Evolutionary conservation across 1,140 invertebrate species (phyloP).

Genomic region (Lepidurus apus): DNA sequence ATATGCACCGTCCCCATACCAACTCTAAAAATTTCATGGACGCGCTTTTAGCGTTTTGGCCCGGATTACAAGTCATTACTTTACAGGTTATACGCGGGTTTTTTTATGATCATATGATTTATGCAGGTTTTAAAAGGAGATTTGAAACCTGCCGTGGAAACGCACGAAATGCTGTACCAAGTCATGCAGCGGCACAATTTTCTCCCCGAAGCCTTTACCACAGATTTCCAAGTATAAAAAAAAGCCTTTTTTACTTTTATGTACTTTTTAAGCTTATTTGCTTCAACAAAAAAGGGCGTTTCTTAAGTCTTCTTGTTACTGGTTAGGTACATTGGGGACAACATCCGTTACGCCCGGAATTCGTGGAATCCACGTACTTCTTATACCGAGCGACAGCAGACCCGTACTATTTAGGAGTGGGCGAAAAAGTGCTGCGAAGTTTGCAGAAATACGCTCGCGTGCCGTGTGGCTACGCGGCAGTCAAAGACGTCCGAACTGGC

Average conservation of each 20-base stretch:
- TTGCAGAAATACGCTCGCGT: slow-evolving; percentile 85
- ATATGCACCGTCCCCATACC: slow-evolving; percentile 94
- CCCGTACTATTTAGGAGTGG: slow-evolving; percentile 91
- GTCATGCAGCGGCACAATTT: slow-evolving; percentile 88
- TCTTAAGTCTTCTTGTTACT: neutral
- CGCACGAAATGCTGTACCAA: slow-evolving; percentile 94
- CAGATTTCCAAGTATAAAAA: slow-evolving; percentile 74
- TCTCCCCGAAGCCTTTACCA: slow-evolving; percentile 94
- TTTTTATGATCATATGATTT: slow-evolving; percentile 31
- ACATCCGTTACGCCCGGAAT: slow-evolving; percentile 93
- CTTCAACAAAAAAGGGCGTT: neutral
- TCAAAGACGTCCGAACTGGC: slow-evolving; percentile 88
- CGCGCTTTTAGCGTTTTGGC: slow-evolving; percentile 94
- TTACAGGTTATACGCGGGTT: neutral
- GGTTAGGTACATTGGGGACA: slow-evolving; percentile 91
- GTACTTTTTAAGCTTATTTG: neutral
- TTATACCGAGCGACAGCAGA: slow-evolving; percentile 91
- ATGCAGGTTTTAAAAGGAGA: slow-evolving; percentile 78
- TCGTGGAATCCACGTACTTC: slow-evolving; percentile 97
- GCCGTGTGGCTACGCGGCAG: slow-evolving; percentile 92
- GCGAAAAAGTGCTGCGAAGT: slow-evolving; percentile 81
- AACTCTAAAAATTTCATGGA: slow-evolving; percentile 97
- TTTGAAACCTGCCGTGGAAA: slow-evolving; percentile 92
- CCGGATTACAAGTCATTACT: slow-evolving; percentile 77
- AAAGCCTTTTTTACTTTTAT: slow-evolving; percentile 25